Conservation (phyloP, 1,140 invertebrate species). For the Drosophila santomea region DNA sequence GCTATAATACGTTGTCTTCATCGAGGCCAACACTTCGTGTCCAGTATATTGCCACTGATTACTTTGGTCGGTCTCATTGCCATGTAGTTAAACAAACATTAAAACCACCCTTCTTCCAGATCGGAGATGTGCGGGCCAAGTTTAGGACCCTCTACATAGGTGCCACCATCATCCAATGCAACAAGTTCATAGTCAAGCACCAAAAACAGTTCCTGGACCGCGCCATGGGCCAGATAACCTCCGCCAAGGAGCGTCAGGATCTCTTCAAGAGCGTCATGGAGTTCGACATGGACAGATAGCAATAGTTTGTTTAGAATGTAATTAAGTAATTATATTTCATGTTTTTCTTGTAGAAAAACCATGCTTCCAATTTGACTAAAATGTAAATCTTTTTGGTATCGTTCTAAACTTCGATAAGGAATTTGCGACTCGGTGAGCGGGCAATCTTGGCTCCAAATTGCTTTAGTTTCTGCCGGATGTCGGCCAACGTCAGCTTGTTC, state of each 20-base stretch:
- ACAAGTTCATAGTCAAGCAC: constrained; percentile 89
- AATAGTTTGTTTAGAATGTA: constrained; percentile 29
- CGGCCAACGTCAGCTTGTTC: constrained; percentile 83
- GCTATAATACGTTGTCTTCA: constrained; percentile 89
- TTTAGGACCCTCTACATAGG: constrained; percentile 89
- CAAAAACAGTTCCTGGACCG: constrained; percentile 85
- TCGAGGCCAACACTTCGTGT: constrained; percentile 89
- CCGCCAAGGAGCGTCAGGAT: constrained; percentile 86
- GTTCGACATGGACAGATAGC: constrained; percentile 80
- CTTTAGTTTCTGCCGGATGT: constrained; percentile 63
- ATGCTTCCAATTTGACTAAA: constrained; percentile 55
- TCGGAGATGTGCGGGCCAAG: constrained; percentile 87
- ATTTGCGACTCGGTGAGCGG: constrained; percentile 70
- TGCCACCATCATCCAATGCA: constrained; percentile 92
- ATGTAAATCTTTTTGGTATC: constrained; percentile 53
- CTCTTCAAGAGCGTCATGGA: constrained; percentile 86
- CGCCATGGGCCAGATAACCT: constrained; percentile 69
- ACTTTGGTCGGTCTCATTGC: constrained; percentile 71
- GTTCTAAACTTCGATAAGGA: constrained; percentile 75
- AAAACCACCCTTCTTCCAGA: constrained; percentile 57
- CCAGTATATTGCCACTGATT: constrained; percentile 88
- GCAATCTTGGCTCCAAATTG: constrained; percentile 39
- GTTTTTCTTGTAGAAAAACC: constrained; percentile 53
- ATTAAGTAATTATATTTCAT: constrained; percentile 58
- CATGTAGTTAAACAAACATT: background rate